Base-by-base conservation (phyloP, 2,797 vertebrate genomes). In the Enteromius radiatus region DNA sequence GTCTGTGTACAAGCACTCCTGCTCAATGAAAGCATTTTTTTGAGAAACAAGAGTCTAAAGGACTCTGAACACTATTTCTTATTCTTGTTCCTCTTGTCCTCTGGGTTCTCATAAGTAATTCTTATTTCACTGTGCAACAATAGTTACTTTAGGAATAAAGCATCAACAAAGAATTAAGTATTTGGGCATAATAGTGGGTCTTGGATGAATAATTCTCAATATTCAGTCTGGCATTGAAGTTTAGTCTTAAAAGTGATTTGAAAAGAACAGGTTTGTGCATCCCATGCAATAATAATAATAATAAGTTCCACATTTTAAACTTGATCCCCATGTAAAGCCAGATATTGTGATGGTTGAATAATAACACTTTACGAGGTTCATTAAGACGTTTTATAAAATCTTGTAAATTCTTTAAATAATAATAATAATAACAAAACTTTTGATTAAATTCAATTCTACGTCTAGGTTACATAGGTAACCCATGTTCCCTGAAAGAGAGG, bases 31-130 rank as follows among this genome's bases (percentile, higher is more conserved):
- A 59, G 33, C 65, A 21, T 19, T 76, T 41, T 43, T 76, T 43
- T 43, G 71, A 33, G 19, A 45, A 45, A 12, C 59, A 0, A 19
- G 17, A 31, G 67, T 68, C 4, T 71, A 36, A 73, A 63, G 86
- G 87, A n/a, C 23, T 67, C 15, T 45, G 28, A 63, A 61, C 38
- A 11, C 17, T 69, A 91, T 26, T n/a, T 91, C 90, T 92, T 92
- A 91, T 93, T 94, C 91, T 90, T 92, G 89, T 92, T 93, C 91
- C 93, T 92, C 90, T 93, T 92, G 84, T 91, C 91, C 90, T 87
- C 86, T 89, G 23, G 86, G 87, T 83, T 88, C 88, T 91, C 92
- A 90, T 92, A 91, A 91, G 49, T n/a, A n/a, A 8, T 68, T 47
- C 8, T 26, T 11, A 54, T 3, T 74, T 38, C 14, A 36, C 19